phyloP scores from a whole-genome alignment of 92 coral and sea anemone species.

The Parazoanthus swiftii region DNA sequence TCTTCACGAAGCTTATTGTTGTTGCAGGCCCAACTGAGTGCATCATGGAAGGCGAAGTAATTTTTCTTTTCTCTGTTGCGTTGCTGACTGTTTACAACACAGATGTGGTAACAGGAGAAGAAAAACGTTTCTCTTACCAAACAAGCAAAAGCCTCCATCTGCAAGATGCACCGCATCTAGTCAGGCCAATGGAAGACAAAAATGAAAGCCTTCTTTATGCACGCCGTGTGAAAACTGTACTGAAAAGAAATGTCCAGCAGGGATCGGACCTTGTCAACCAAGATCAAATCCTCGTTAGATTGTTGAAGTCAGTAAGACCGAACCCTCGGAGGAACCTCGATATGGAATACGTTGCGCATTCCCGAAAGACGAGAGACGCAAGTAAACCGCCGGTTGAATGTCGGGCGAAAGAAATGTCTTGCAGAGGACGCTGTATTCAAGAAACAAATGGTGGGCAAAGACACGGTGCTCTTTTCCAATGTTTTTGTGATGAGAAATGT shows the following conservation, averaged over 20 bases:
- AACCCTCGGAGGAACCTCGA: neutral
- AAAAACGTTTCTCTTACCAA: neutral
- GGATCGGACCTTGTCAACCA: neutral
- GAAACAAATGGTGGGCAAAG: neutral
- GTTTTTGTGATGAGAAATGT: constrained; percentile 14
- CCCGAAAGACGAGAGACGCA: neutral
- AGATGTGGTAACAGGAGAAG: neutral
- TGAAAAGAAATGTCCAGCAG: neutral
- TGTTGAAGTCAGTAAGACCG: neutral
- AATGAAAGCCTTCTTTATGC: neutral
- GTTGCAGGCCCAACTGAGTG: neutral
- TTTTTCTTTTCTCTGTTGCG: neutral
- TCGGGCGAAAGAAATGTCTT: neutral
- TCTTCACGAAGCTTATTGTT: neutral
- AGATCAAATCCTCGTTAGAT: neutral
- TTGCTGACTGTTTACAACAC: neutral
- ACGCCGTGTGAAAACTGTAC: neutral
- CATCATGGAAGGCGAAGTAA: neutral
- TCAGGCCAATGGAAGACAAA: neutral
- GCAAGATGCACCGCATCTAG: no score
- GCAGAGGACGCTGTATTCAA: neutral
- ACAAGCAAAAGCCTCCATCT: neutral
- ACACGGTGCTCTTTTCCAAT: neutral
- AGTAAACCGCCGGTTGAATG: neutral
- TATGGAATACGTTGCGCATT: no score